phyloP scores from a whole-genome alignment of 1,140 invertebrate species.

The Trichogramma pretiosum region DNA sequence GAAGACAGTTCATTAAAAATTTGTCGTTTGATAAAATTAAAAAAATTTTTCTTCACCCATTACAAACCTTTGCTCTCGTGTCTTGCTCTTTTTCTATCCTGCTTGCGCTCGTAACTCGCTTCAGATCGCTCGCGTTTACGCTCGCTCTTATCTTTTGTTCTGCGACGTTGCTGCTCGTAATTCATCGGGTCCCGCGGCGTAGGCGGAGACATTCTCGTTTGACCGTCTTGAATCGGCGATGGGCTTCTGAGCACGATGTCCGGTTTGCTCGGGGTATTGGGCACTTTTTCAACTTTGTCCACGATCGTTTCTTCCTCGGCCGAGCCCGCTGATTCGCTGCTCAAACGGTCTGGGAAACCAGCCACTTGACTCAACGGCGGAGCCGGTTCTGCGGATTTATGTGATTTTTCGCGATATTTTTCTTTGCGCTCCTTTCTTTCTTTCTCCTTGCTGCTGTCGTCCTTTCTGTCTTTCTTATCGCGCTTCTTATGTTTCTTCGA shows the following conservation, averaged over 20 bases:
- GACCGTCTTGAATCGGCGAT: no score
- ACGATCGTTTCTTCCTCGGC: slow-evolving; percentile 31
- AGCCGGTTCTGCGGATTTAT: no score
- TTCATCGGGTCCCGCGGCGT: slow-evolving; percentile 6
- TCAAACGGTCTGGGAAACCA: slow-evolving; percentile 35
- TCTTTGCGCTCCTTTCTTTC: no score
- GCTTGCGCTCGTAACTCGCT: slow-evolving; percentile 27
- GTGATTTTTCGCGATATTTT: no score
- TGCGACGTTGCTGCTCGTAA: no score
- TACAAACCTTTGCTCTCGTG: slow-evolving; percentile 50
- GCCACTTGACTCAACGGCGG: slow-evolving; percentile 24
- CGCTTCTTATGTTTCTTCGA: no score
- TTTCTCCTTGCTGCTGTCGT: no score
- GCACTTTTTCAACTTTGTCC: no score
- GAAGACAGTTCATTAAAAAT: not conserved
- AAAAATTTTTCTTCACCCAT: not conserved
- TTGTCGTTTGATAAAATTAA: not conserved
- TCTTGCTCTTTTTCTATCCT: slow-evolving; percentile 45
- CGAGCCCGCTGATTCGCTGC: slow-evolving; percentile 39
- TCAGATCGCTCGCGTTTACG: slow-evolving; percentile 30
- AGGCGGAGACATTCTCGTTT: slow-evolving; percentile 16
- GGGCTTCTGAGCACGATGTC: slow-evolving; percentile 25
- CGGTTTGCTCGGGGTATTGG: slow-evolving; percentile 20
- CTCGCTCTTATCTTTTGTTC: slow-evolving; percentile 32
- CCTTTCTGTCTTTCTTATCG: no score